Percentiles rank a stretch among this genome's conserved stretches.
These are phyloP conservation scores for Apoderus coryli DNA, from an alignment of 2,888 invertebrate species.

Conservation along the genomic window DNA sequence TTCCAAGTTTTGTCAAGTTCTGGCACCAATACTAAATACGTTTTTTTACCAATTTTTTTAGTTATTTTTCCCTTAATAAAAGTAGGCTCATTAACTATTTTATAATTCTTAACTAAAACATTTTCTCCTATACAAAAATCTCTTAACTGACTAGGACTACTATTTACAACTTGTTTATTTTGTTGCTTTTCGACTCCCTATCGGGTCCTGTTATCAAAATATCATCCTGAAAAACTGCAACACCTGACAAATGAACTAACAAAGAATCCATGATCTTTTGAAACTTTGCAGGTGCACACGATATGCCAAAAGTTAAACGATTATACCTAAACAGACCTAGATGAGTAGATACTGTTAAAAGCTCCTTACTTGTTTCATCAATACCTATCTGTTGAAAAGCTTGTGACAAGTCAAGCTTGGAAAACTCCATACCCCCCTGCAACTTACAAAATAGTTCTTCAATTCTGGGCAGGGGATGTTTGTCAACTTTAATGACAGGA, in stretches of 20 bases:
- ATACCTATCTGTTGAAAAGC: slow-evolving; percentile 9
- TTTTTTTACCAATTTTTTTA: no score
- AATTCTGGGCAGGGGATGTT: slow-evolving; percentile 18
- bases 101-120: no score
- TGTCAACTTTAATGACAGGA: slow-evolving; percentile 18
- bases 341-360: slow-evolving; percentile 20
- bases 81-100: no score
- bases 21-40: no score
- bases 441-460: slow-evolving; percentile 18
- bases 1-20: no score
- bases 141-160: no score
- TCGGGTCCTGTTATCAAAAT: slow-evolving; percentile 16
- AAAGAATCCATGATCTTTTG: slow-evolving; percentile 22
- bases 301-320: slow-evolving; percentile 21
- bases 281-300: slow-evolving; percentile 24
- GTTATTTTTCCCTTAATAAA: no score
- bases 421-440: slow-evolving; percentile 17
- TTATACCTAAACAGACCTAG: slow-evolving; percentile 21
- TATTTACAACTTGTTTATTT: no score
- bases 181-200: no score
- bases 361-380: slow-evolving; percentile 13
- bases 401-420: slow-evolving; percentile 13
- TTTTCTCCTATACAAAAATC: no score
- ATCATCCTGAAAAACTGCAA: slow-evolving; percentile 20
- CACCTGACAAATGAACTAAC: slow-evolving; percentile 17